Percentiles rank a stretch among this genome's conserved stretches.
Conservation (phyloP, 2,113 vertebrate genomes). For the Brienomyrus longianalis region DNA sequence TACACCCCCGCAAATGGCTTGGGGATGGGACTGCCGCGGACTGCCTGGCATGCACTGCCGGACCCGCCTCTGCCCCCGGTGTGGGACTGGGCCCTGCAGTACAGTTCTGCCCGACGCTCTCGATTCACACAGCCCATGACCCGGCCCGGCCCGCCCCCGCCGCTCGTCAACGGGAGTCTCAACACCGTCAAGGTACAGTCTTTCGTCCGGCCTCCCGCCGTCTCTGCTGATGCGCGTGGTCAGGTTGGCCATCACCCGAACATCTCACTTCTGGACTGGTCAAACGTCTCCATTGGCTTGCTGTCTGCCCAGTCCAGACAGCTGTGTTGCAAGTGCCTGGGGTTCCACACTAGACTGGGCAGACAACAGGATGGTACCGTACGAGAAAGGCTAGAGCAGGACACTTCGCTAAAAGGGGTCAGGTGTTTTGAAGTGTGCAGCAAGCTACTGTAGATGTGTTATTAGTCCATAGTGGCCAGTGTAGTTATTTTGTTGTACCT, state of each 20-base stretch:
- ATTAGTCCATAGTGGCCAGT: neutral
- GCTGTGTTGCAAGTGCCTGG: neutral
- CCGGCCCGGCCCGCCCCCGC: neutral
- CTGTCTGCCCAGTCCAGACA: neutral
- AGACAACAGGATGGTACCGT: neutral
- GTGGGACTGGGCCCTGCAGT: conserved; percentile 85
- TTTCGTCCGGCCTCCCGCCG: conserved; percentile 50
- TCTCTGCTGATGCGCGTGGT: neutral
- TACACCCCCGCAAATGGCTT: conserved; percentile 68
- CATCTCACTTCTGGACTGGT: neutral
- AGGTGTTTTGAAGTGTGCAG: neutral
- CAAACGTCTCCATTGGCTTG: neutral
- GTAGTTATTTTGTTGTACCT: neutral
- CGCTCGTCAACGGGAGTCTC: conserved; percentile 53
- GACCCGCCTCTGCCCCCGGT: conserved; percentile 51
- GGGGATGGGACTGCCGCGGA: conserved; percentile 44
- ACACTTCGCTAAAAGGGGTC: neutral
- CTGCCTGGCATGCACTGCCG: conserved; percentile 34
- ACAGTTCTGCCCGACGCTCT: conserved; percentile 56
- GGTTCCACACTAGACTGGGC: neutral
- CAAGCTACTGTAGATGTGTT: neutral
- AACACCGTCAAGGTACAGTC: conserved; percentile 43
- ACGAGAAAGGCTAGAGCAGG: neutral
- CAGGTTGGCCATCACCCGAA: neutral
- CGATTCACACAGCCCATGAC: conserved; percentile 68